A percentile compares a stretch with the other conserved stretches of the same genome.
Evolutionary conservation across 2,888 invertebrate species (phyloP).

Genomic region (Danaus chrysippus): DNA sequence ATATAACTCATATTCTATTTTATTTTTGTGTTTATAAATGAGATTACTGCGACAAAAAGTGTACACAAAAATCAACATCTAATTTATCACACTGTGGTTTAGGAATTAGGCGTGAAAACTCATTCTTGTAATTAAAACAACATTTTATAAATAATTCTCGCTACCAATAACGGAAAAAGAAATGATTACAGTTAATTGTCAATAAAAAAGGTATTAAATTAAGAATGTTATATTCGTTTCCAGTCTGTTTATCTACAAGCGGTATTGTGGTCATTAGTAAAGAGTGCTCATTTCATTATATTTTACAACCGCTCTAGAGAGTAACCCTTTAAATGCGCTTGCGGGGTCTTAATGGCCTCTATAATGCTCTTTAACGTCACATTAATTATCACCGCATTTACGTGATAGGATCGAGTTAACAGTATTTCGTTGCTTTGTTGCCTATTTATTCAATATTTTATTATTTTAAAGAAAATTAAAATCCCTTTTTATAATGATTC

Average conservation of each 20-base stretch:
- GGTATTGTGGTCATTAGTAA: constrained; percentile 32
- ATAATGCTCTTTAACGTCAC: constrained; percentile 50
- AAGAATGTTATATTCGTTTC: background rate
- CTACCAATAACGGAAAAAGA: background rate
- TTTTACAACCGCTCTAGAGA: constrained; percentile 50
- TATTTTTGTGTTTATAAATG: too few relatives aligned
- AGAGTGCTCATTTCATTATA: constrained; percentile 46
- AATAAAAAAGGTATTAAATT: constrained; percentile 17
- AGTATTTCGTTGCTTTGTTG: constrained; percentile 25
- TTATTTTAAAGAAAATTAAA: background rate
- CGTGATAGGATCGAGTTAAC: constrained; percentile 33
- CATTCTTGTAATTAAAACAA: too few relatives aligned
- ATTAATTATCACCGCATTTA: constrained; percentile 38
- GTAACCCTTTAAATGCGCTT: constrained; percentile 52
- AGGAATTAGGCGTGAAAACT: too few relatives aligned
- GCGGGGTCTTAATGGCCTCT: constrained; percentile 43
- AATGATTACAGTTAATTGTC: background rate
- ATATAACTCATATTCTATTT: too few relatives aligned
- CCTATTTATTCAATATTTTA: constrained; percentile 9
- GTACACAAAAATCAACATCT: too few relatives aligned
- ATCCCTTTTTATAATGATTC: too few relatives aligned
- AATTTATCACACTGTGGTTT: too few relatives aligned
- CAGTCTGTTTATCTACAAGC: constrained; percentile 27
- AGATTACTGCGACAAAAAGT: too few relatives aligned
- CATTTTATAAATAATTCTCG: too few relatives aligned